Conservation (phyloP, 2,113 vertebrate species). For the Saccopteryx leptura region DNA sequence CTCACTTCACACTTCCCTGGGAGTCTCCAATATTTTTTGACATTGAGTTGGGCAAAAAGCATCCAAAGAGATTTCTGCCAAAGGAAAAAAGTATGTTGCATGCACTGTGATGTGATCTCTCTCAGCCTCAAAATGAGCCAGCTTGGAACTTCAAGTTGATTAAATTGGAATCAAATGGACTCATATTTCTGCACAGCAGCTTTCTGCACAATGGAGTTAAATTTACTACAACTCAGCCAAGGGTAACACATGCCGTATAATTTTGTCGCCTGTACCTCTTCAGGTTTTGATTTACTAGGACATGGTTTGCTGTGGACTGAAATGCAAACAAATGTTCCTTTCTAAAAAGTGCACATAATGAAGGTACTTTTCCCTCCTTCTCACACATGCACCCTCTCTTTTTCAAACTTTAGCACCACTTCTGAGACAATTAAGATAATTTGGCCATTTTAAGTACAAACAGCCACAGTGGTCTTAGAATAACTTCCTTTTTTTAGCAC, state of each 20-base stretch:
- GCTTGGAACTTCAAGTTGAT: slow-evolving; percentile 48
- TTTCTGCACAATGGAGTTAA: not conserved
- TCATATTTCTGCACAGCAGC: slow-evolving; percentile 38
- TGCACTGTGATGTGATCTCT: not conserved
- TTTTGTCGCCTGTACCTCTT: not conserved
- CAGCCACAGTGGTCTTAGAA: slow-evolving; percentile 70
- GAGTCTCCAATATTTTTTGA: not conserved
- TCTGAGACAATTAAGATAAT: slow-evolving; percentile 80
- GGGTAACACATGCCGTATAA: not conserved
- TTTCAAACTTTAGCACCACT: slow-evolving; percentile 68
- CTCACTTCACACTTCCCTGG: not conserved
- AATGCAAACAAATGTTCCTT: slow-evolving; percentile 65
- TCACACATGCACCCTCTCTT: slow-evolving; percentile 32
- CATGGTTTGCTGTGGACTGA: slow-evolving; percentile 37
- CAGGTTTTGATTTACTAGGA: slow-evolving; percentile 73
- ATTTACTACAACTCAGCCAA: slow-evolving; percentile 51
- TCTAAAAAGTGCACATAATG: slow-evolving; percentile 18
- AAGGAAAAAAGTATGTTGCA: slow-evolving; percentile 35
- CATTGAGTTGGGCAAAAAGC: not conserved
- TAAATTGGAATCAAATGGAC: slow-evolving; percentile 30
- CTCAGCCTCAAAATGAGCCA: not conserved
- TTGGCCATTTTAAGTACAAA: slow-evolving; percentile 82
- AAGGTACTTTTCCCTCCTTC: slow-evolving; percentile 19
- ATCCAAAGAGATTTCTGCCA: slow-evolving; percentile 46
- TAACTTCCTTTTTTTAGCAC: slow-evolving; percentile 72